Base-by-base conservation (phyloP, 2,888 invertebrate species). In the Anticlea derivata region DNA sequence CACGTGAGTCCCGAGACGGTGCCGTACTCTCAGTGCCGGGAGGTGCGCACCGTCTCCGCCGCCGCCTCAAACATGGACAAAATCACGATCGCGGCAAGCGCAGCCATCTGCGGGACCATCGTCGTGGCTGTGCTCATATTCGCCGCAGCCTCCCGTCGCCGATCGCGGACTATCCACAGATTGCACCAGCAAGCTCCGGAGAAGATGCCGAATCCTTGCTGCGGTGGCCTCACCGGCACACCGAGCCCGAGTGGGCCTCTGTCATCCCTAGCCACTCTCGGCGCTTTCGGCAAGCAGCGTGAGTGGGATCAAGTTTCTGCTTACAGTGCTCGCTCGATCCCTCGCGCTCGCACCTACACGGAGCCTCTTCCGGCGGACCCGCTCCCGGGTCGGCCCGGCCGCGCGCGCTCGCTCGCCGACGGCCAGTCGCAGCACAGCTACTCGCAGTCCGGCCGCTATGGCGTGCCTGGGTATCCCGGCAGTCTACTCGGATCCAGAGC, bases 51-150 rank as follows among this genome's bases (percentile, higher is more conserved):
- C 1, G 95, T 95, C 37, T 93, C 95, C 37, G 94, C 96, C 10
- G 94, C 95, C 35, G 94, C 96, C 43, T 95, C 96, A 47, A 96
- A 97, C 86, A 97, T 97, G 96, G 98, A 98, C 88, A 97, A 97
- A 84, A 97, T 98, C 73, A 97, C 98, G 43, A 98, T 98, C 71
- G 97, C 96, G 13, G 97, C 97, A 2, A 96, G 97, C 73, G 97
- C 97, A 11, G 97, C 97, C 49, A 97, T 98, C 74, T 97, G 97
- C 81, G 96, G 96, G 30, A 97, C 97, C 30, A 97, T 98, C 66
- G 95, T 97, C 51, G 94, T 97, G 34, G 97, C 97, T 0, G 96
- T 97, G 49, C 94, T 97, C 63, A 94, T 97, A 61, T 97, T 98
- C 81, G 95, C 97, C 44, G 96, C 96, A 37, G 97, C 97, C 12